These are phyloP conservation scores for Notospermus geniculatus DNA, from an alignment of 1,140 invertebrate species.

Conservation along the genomic window DNA sequence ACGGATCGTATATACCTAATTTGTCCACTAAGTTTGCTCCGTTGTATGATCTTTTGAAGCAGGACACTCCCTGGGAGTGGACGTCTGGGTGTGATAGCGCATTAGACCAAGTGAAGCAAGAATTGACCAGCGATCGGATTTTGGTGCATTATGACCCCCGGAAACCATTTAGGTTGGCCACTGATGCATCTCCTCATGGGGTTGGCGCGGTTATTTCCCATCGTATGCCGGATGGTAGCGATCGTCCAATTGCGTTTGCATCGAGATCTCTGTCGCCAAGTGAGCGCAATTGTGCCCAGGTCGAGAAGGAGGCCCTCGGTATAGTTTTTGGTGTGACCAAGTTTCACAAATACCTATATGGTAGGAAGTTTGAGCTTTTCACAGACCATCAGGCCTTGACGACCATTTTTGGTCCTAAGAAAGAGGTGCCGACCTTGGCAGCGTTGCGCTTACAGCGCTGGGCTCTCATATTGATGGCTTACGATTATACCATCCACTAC, in stretches of 20 bases:
- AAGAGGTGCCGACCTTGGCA: constrained; percentile 28
- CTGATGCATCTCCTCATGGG: constrained; percentile 44
- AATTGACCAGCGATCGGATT: constrained; percentile 18
- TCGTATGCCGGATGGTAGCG: constrained; percentile 31
- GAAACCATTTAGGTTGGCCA: constrained; percentile 31
- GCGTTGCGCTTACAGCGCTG: constrained; percentile 45
- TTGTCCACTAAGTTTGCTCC: constrained; percentile 8
- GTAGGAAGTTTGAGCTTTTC: constrained; percentile 53
- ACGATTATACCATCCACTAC: constrained; percentile 48
- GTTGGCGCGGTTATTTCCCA: constrained; percentile 49
- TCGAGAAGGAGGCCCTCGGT: constrained; percentile 59
- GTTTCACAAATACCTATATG: constrained; percentile 55
- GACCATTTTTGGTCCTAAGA: constrained; percentile 26
- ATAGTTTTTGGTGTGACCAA: constrained; percentile 54
- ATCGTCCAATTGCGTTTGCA: constrained; percentile 49
- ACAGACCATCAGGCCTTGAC: constrained; percentile 59
- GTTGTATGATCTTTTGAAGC: neutral
- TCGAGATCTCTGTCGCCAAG: constrained; percentile 52
- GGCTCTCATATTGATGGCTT: constrained; percentile 43
- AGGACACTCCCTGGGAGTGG: constrained; percentile 17
- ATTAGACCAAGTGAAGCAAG: constrained; percentile 17
- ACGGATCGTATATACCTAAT: constrained; percentile 10
- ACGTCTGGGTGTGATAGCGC: constrained; percentile 17
- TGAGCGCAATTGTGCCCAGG: constrained; percentile 55
- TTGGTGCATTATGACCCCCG: constrained; percentile 39